These are phyloP conservation scores for Parapristionchus giblindavisi DNA, from an alignment of 2,888 invertebrate genomes.

Conservation along the genomic window DNA sequence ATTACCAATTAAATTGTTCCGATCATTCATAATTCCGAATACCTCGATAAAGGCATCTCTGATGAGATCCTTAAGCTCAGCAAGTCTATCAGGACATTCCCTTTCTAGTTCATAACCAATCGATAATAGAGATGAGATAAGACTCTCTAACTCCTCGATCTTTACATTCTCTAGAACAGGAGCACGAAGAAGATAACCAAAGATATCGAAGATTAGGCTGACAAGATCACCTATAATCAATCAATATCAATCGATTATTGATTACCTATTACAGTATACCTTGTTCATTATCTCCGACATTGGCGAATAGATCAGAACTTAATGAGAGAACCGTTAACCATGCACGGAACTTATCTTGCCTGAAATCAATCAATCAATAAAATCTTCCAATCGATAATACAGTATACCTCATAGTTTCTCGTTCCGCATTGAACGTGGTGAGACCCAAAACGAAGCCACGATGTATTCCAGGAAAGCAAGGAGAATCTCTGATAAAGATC, in stretches of 20 bases:
- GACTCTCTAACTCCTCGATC: conserved; percentile 62
- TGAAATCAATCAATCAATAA: not conserved
- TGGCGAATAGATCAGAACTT: conserved; percentile 64
- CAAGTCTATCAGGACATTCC: conserved; percentile 64
- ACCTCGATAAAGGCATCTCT: conserved; percentile 66
- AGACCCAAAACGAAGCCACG: conserved; percentile 26
- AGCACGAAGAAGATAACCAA: conserved; percentile 63
- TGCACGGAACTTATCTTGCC: conserved; percentile 50
- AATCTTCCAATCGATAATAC: not conserved
- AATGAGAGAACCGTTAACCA: conserved; percentile 67
- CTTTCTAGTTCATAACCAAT: conserved; percentile 68
- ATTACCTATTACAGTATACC: conserved; percentile 41
- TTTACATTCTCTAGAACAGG: conserved; percentile 66
- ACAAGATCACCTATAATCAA: conserved; percentile 59
- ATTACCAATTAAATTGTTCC: not conserved
- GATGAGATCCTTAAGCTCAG: conserved; percentile 63
- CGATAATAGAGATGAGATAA: conserved; percentile 63
- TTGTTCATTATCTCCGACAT: conserved; percentile 61
- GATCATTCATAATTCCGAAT: not conserved
- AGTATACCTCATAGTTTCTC: not conserved
- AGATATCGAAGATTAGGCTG: conserved; percentile 65
- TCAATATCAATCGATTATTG: not conserved
- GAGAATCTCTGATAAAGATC: not conserved
- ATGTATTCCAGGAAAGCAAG: conserved; percentile 30
- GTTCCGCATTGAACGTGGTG: conserved; percentile 6